Base-by-base conservation (phyloP, 2,888 invertebrate genomes). In the Peribatodes rhomboidaria region DNA sequence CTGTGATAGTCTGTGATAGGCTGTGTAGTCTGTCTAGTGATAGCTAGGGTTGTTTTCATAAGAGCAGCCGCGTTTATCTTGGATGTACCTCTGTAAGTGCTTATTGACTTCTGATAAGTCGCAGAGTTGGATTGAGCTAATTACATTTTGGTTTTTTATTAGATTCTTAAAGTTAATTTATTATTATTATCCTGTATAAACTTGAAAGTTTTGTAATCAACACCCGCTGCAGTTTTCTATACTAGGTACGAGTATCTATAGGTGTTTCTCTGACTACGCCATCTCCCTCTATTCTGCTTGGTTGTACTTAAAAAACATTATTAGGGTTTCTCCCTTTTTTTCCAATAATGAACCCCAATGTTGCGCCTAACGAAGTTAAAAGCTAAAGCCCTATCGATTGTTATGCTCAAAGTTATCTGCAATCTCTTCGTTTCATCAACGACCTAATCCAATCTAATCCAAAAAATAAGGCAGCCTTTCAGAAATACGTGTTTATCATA, bases 401-500 rank as follows among this genome's bases (percentile, higher is more conserved):
- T 54, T 54, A 41, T 42, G 54, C 42, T 27, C 41, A 54, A 53
- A 44, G 35, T 44, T 55, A 55, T 55, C 44, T 10, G 44, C 55
- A 55, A 55, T 55, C 33, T 55, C 42, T 55, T 27, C 33, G 35
- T 55, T 49, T 49, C 33, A 61, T 54, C 55, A 61, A 9, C 49
- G 22, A 20, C 55, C 31, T 61, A 50, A 55, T 50, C 61, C 50
- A 50, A 61, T 56, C 56, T 56, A 33, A 35, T 56, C 52, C 27
- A 10, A 52, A 61, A 65, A 47, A 55, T 58, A 57, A 49, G 46
- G 59, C 49, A 49, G 41, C 54, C 22, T 59, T 54, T 52, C 50
- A 35, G 53, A 67, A 69, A 65, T 60, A 63, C 62, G 60, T 65
- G 69, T 67, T 69, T 66, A 68, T 73, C 61, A 68, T 71, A 68